A percentile compares a stretch with the other conserved stretches of the same genome.
Evolutionary conservation across 2,113 vertebrate species (phyloP).

Genomic region (Anarrhichthys ocellatus): DNA sequence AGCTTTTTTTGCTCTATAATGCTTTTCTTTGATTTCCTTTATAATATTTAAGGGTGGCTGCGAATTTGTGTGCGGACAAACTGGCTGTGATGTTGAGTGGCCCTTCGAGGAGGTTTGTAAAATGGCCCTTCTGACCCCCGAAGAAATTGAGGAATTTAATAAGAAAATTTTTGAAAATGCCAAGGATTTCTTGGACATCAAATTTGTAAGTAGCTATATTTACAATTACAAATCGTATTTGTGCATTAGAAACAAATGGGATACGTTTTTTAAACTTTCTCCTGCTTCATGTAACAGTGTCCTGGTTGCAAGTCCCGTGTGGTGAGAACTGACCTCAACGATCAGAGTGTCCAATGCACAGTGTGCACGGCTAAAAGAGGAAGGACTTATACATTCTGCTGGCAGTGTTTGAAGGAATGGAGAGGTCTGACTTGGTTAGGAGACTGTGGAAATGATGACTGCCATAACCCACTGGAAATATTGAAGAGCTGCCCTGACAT

Average conservation of each 20-base stretch:
- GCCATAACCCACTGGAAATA: slow-evolving; percentile 3
- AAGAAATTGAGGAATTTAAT: slow-evolving; percentile 43
- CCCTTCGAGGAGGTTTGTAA: slow-evolving; percentile 49
- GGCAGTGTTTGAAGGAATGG: slow-evolving; percentile 74
- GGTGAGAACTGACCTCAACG: not conserved
- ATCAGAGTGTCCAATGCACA: not conserved
- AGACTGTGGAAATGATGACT: slow-evolving; percentile 56
- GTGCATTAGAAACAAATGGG: not conserved
- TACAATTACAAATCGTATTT: not conserved
- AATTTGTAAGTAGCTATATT: slow-evolving; percentile 32
- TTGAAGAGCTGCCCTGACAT: slow-evolving; percentile 25
- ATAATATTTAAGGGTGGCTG: slow-evolving; percentile 23
- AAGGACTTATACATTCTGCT: slow-evolving; percentile 68
- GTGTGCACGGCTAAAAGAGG: slow-evolving; percentile 9
- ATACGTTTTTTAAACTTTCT: not conserved
- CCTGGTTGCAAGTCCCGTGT: slow-evolving; percentile 19
- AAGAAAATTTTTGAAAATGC: not conserved
- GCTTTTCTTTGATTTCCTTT: not conserved
- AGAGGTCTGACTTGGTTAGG: slow-evolving; percentile 50
- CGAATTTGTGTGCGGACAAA: slow-evolving; percentile 33
- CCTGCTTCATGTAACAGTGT: slow-evolving; percentile 27
- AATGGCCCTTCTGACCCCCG: slow-evolving; percentile 55
- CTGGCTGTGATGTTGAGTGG: slow-evolving; percentile 38
- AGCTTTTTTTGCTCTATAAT: not conserved
- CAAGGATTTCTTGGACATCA: not conserved